These are phyloP conservation scores for Nebria salina DNA, from an alignment of 2,888 invertebrate species.

Conservation along the genomic window DNA sequence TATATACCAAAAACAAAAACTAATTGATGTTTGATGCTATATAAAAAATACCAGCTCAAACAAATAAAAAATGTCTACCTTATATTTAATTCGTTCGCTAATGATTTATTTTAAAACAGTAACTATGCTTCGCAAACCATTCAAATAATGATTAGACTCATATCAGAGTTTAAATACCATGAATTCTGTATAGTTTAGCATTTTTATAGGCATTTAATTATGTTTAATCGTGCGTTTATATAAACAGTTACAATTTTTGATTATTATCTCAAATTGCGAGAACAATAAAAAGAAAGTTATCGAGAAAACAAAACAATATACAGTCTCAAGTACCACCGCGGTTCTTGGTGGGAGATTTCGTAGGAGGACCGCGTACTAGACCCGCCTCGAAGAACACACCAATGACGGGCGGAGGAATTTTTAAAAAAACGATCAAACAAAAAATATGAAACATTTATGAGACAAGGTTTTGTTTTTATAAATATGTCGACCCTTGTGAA, in stretches of 20 bases:
- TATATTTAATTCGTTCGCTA: no score
- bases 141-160: not conserved
- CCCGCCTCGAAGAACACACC: conserved; percentile 30
- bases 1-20: no score
- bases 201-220: conserved; percentile 35
- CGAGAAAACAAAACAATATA: conserved; percentile 32
- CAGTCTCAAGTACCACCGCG: not conserved
- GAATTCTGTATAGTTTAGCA: not conserved
- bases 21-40: no score
- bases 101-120: no score
- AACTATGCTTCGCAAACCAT: not conserved
- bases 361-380: conserved; percentile 13
- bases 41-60: no score
- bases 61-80: no score
- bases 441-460: not conserved
- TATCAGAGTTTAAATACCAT: not conserved
- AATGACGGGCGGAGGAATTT: conserved; percentile 15
- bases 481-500: not conserved
- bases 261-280: conserved; percentile 18
- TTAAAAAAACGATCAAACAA: not conserved
- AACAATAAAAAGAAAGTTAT: conserved; percentile 22
- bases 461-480: not conserved
- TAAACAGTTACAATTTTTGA: conserved; percentile 29
- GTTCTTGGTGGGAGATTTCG: conserved; percentile 21
- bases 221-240: conserved; percentile 38